A percentile compares a stretch with the other conserved stretches of the same genome.
Evolutionary conservation across 2,888 invertebrate species (phyloP).

Genomic region (Brenthis ino): DNA sequence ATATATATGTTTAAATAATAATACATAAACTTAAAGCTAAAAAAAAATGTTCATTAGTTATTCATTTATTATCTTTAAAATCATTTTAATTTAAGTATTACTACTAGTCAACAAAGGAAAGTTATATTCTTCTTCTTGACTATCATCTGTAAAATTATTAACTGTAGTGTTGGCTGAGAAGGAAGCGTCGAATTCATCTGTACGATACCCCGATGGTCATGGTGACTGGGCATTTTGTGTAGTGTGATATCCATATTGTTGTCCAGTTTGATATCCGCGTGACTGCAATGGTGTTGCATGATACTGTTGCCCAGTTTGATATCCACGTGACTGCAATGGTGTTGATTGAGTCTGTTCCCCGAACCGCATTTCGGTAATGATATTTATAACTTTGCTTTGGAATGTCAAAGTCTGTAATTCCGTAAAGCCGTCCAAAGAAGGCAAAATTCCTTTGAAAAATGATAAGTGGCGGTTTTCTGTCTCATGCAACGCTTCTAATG

Average conservation of each 20-base stretch:
- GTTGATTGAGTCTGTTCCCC: slow-evolving; percentile 36
- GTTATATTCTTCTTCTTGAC: slow-evolving; percentile 36
- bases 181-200: slow-evolving; percentile 36
- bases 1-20: too few relatives aligned
- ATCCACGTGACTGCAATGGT: slow-evolving; percentile 40
- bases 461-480: slow-evolving; percentile 45
- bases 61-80: slow-evolving; percentile 36
- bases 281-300: slow-evolving; percentile 38
- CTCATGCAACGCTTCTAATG: slow-evolving; percentile 41
- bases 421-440: slow-evolving; percentile 43
- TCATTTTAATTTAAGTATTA: slow-evolving; percentile 38
- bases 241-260: slow-evolving; percentile 41
- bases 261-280: slow-evolving; percentile 42
- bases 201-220: slow-evolving; percentile 40
- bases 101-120: slow-evolving; percentile 38
- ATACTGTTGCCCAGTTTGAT: slow-evolving; percentile 41
- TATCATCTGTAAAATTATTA: too few relatives aligned
- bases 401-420: slow-evolving; percentile 43
- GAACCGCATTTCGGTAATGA: slow-evolving; percentile 41
- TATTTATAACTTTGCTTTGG: slow-evolving; percentile 35
- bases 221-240: slow-evolving; percentile 35
- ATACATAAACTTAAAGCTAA: too few relatives aligned
- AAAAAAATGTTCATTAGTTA: slow-evolving; percentile 23
- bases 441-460: slow-evolving; percentile 46
- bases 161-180: slow-evolving; percentile 6